Base-by-base conservation (phyloP, 1,140 invertebrate genomes). In the Cyclargus thomasi region DNA sequence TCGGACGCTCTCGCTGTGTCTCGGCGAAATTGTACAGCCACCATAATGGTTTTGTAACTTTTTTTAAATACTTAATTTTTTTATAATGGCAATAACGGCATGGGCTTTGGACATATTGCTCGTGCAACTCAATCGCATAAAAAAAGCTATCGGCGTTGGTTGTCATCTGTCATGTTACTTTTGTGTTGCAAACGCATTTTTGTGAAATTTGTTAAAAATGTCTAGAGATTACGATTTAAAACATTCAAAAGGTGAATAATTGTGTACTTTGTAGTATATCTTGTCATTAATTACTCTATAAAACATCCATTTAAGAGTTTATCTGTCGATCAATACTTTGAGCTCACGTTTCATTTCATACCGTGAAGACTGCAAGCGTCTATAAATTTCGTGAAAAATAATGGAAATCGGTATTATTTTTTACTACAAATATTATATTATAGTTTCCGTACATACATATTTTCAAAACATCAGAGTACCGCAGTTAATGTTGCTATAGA, bases 141-240 rank as follows among this genome's bases (percentile, higher is more conserved):
- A 62, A 29, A 62, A 29, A 29, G n/a, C 59, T 6, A 2, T 20
- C 22, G 59, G 62, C 62, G 62, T 35, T 35, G 62, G 23, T 63
- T 63, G n/a, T 63, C 17, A 16, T 23, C 23, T 63, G 62, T 63
- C 62, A 63, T 5, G 11, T 63, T 36, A 17, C 11, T 63, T 35
- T 10, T 35, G 23, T 63, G 23, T 35, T 35, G 35, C 23, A 63
- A 36, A 35, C 39, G 39, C 39, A 8, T 47, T 47, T 47, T 47
- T 47, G 39, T 47, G 10, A 47, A 36, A 20, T 11, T 36, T 63
- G 29, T 22, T 63, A 18, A 53, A 68, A 64, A n/a, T 68, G 62
- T 36, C 36, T 63, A 63, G 62, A 63, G 17, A 63, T 63, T 36
- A 20, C 23, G 8, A 63, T 47, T 47, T 47, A 16, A 47, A 47